These are phyloP conservation scores for Linurgus olivaceus DNA, from an alignment of 2,797 vertebrate species.

Conservation along the genomic window DNA sequence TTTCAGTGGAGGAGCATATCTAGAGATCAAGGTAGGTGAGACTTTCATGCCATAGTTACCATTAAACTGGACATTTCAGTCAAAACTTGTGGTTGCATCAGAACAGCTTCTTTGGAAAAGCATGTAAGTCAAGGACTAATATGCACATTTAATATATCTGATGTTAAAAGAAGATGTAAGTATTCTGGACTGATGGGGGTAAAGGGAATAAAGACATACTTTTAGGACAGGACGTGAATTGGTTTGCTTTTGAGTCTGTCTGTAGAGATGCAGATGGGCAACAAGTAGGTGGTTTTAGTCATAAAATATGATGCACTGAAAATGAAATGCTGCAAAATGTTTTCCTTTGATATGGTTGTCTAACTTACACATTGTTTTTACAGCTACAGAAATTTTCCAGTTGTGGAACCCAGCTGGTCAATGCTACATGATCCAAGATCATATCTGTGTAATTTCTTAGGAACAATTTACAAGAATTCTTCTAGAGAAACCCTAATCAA, in stretches of 20 bases:
- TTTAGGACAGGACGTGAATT: background rate
- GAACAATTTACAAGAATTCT: constrained; percentile 95
- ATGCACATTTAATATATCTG: background rate
- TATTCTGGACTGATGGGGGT: background rate
- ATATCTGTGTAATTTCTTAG: constrained; percentile 94
- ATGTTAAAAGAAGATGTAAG: background rate
- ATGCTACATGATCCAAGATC: constrained; percentile 86
- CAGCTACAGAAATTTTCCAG: constrained; percentile 93
- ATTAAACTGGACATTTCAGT: background rate
- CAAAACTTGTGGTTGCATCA: background rate
- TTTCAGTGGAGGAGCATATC: background rate
- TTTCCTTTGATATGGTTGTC: background rate
- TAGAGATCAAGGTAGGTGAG: background rate
- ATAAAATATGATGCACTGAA: background rate
- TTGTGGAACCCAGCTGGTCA: constrained; percentile 85
- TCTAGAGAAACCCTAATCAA: constrained; percentile 88
- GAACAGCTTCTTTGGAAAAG: background rate
- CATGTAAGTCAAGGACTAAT: background rate
- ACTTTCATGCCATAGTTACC: background rate
- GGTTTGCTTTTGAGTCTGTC: background rate
- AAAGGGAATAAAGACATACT: background rate
- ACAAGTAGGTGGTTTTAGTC: background rate
- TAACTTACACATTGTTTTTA: constrained; percentile 35
- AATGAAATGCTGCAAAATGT: background rate
- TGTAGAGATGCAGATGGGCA: background rate